These are phyloP conservation scores for Neodiprion lecontei DNA, from an alignment of 1,140 invertebrate species.

Conservation along the genomic window DNA sequence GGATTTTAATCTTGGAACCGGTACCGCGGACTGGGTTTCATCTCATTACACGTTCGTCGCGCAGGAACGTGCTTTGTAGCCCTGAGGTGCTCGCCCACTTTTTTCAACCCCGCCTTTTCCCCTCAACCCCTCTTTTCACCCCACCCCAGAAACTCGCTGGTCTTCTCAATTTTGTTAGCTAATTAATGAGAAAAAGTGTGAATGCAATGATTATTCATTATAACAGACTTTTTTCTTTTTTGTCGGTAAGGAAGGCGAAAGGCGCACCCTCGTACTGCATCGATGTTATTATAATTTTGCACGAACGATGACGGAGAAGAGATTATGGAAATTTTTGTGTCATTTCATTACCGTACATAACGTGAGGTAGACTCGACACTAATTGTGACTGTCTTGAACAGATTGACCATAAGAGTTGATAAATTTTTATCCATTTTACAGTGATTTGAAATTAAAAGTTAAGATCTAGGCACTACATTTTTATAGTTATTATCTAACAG, in stretches of 20 bases:
- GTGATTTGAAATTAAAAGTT: no score
- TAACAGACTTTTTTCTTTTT: no score
- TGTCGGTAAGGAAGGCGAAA: neutral
- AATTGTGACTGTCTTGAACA: no score
- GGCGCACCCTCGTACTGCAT: neutral
- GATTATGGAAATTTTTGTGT: no score
- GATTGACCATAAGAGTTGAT: no score
- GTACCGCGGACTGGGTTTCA: slow-evolving; percentile 10
- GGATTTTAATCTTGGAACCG: slow-evolving; percentile 23
- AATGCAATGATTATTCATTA: neutral
- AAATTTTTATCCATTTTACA: no score
- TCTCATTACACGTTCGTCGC: slow-evolving; percentile 16
- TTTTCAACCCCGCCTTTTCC: neutral
- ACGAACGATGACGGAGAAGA: no score
- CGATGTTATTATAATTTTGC: neutral
- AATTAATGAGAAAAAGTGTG: neutral
- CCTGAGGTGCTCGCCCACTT: neutral
- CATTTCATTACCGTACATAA: no score
- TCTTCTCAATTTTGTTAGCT: slow-evolving; percentile 2
- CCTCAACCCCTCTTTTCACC: neutral
- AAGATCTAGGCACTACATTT: no score
- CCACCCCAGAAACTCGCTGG: neutral
- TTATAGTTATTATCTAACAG: no score
- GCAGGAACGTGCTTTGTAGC: slow-evolving; percentile 9
- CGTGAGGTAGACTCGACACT: no score